These are phyloP conservation scores for Tachina lurida DNA, from an alignment of 2,888 invertebrate species.

Conservation along the genomic window DNA sequence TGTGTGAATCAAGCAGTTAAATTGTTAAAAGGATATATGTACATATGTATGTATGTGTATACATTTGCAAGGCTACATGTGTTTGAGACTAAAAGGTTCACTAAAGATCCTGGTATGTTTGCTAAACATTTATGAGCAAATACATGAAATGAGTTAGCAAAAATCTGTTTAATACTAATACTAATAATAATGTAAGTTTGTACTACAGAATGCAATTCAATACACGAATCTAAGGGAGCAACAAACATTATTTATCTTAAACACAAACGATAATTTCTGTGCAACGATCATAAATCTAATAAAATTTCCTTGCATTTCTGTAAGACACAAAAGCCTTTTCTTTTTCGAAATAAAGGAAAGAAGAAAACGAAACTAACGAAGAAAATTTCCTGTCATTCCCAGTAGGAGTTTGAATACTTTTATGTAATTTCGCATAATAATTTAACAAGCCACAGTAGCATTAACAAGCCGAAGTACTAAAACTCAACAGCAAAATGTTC, in stretches of 20 bases:
- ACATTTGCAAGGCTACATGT: not conserved
- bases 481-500: not conserved
- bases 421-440: not conserved
- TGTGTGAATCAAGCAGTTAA: not conserved
- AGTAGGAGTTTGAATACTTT: conserved; percentile 51
- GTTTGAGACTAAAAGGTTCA: not conserved
- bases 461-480: conserved; percentile 5
- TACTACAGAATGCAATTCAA: not conserved
- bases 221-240: not conserved
- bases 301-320: not conserved
- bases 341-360: conserved; percentile 7
- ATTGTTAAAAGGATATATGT: not conserved
- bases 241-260: not conserved
- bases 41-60: too few relatives aligned
- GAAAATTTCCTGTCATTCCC: conserved; percentile 49
- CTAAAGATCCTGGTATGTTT: not conserved
- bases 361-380: not conserved
- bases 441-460: conserved; percentile 64
- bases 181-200: conserved; percentile 1
- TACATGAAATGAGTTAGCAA: conserved; percentile 20
- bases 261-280: conserved; percentile 15
- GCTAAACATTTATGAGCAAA: not conserved
- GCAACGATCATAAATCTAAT: conserved; percentile 39
- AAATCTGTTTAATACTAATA: not conserved
- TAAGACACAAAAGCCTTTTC: not conserved